These are phyloP conservation scores for Phrixothrix hirtus DNA, from an alignment of 2,888 invertebrate genomes.

Conservation along the genomic window DNA sequence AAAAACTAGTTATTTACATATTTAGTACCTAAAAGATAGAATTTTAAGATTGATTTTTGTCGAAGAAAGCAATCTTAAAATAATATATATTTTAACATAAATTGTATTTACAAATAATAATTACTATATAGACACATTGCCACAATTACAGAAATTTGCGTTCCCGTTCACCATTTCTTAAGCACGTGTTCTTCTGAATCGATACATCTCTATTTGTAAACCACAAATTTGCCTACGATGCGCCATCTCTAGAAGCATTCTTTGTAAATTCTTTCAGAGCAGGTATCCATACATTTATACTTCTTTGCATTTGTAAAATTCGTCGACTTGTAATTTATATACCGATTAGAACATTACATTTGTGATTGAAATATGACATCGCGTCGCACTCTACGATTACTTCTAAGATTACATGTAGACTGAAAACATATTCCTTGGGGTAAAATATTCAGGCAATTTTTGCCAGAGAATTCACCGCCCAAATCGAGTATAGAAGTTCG, in stretches of 20 bases:
- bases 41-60: background rate
- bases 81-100: background rate
- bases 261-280: background rate
- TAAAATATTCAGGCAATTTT: constrained; percentile 58
- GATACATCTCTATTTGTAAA: background rate
- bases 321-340: too few species aligned
- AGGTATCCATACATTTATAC: background rate
- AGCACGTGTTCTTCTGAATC: too few species aligned
- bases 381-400: constrained; percentile 55
- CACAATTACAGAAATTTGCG: too few species aligned
- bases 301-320: too few species aligned
- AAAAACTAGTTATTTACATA: background rate
- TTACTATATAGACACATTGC: too few species aligned
- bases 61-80: background rate
- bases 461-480: constrained; percentile 62
- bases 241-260: background rate
- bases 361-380: too few species aligned
- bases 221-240: background rate
- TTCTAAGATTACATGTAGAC: constrained; percentile 32
- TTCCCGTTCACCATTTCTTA: too few species aligned
- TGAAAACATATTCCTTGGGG: constrained; percentile 56
- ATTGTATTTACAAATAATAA: too few species aligned
- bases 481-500: too few species aligned
- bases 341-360: too few species aligned
- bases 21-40: background rate